Evolutionary conservation across 2,888 invertebrate genomes (phyloP).

Genomic region (Entomobrya proxima): DNA sequence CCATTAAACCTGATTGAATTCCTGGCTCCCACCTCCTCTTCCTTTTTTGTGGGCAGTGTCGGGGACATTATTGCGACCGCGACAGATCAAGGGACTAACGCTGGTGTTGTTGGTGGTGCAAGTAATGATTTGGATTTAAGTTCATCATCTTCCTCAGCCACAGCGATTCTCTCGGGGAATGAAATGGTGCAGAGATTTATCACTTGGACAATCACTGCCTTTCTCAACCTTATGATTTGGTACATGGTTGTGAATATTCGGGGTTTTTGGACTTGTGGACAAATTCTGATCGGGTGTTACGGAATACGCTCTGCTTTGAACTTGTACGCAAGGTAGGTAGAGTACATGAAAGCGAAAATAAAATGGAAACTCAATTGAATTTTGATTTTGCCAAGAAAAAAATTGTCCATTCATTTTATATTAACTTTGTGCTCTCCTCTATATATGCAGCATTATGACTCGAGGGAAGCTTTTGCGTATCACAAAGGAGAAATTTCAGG

Average conservation of each 20-base stretch:
- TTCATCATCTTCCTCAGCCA: constrained; percentile 21
- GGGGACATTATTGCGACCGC: constrained; percentile 8
- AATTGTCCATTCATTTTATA: constrained; percentile 12
- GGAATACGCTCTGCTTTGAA: constrained; percentile 53
- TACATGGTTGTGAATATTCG: constrained; percentile 50
- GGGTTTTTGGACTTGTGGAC: constrained; percentile 55
- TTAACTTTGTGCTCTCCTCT: no score
- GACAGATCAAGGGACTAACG: no score
- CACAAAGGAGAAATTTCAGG: constrained; percentile 56
- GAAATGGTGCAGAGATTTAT: constrained; percentile 56
- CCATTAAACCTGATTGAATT: constrained; percentile 48
- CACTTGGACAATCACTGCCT: constrained; percentile 39
- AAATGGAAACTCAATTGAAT: constrained; percentile 32
- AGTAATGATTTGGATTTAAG: constrained; percentile 36
- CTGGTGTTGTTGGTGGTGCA: background rate
- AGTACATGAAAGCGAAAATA: background rate
- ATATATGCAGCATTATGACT: constrained; percentile 55
- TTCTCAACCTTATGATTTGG: constrained; percentile 57
- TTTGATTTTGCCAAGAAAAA: constrained; percentile 25
- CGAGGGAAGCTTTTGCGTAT: constrained; percentile 51
- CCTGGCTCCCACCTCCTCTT: constrained; percentile 12
- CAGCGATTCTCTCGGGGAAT: constrained; percentile 32
- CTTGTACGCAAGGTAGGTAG: constrained; percentile 49
- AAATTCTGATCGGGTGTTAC: constrained; percentile 55
- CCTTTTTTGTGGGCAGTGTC: background rate